Base-by-base conservation (phyloP, 1,140 invertebrate species). In the Lepeophtheirus salmonis region DNA sequence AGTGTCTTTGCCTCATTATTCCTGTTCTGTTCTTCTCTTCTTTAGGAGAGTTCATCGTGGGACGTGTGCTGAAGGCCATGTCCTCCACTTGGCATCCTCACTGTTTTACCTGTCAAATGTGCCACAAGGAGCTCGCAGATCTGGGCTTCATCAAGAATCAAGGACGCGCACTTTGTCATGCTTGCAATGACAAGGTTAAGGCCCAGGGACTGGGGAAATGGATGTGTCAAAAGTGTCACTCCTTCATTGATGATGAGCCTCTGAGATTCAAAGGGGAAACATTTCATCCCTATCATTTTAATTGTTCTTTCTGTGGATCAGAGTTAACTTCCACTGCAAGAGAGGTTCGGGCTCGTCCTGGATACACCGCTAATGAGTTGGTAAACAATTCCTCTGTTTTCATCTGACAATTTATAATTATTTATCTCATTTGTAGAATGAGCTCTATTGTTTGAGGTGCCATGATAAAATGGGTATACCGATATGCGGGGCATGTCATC, bases 201-300 rank as follows among this genome's bases (percentile, higher is more conserved):
- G 92, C 92, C 12, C 84, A 83, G 65, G 90, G 85, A n/a, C 75
- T 85, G 64, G 91, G 92, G 63, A 92, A 94, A 74, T 94, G 97
- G 72, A 84, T 97, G 68, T 99, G 95, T 73, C 89, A 96, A 71
- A 97, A 97, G 70, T 98, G 95, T 81, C 90, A 97, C 74, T 84
- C 88, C 3, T 79, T 95, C 1, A 96, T 98, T 66, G 94, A 98
- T 70, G 91, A 94, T 64, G 88, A 92, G 66, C 92, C 94, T 49
- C 77, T 99, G 63, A 83, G 91, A 65, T 97, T 88, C 74, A 82
- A 89, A 50, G 90, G 90, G 24, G 95, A 99, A 74, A 85, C 91
- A 1, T 99, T 92, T 75, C 96, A 99, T 75, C 89, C 92, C 0
- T 99, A 99, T 75, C 96, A 99, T 72, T 98, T 98, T 73, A 97